These are phyloP conservation scores for Spongilla lacustris DNA, from an alignment of 37 sponge, comb jelly and placozoan genomes.

Conservation along the genomic window DNA sequence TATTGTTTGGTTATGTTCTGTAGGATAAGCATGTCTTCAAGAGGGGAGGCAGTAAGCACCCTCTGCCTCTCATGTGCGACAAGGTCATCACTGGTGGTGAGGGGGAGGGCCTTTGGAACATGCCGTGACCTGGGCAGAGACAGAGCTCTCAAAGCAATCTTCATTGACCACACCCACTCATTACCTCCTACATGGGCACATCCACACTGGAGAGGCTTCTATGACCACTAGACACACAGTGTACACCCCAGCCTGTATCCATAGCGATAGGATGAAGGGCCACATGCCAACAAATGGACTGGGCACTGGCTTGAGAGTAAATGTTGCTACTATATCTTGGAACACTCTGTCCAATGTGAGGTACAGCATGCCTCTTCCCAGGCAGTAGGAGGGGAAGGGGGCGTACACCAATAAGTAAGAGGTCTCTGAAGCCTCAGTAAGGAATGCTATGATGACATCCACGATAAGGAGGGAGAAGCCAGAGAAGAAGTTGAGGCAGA, in stretches of 20 bases:
- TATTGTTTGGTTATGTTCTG: slow-evolving; percentile 62
- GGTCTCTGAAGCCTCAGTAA: not conserved
- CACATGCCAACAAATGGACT: not conserved
- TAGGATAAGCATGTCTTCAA: slow-evolving; percentile 33
- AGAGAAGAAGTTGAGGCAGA: slow-evolving; percentile 81
- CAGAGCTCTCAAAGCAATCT: not conserved
- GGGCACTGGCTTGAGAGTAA: slow-evolving; percentile 1
- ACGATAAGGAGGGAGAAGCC: slow-evolving; percentile 80
- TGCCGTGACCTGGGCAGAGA: not conserved
- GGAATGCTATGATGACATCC: slow-evolving; percentile 42
- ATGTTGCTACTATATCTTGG: not conserved
- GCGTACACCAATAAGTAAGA: slow-evolving; percentile 39
- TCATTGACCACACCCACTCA: not conserved
- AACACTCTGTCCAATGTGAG: slow-evolving; percentile 42
- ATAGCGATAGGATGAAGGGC: slow-evolving; percentile 39
- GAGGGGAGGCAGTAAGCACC: slow-evolving; percentile 5
- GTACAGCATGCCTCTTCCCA: slow-evolving; percentile 62
- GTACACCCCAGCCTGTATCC: slow-evolving; percentile 38
- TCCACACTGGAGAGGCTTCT: not conserved
- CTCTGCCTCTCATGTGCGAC: slow-evolving; percentile 59
- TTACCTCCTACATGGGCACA: not conserved
- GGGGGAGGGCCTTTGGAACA: not conserved
- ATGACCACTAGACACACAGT: slow-evolving; percentile 5
- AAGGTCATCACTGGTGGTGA: slow-evolving; percentile 35
- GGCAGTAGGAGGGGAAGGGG: slow-evolving; percentile 58